phyloP scores from a whole-genome alignment of 64 coral and sea anemone species.

The Pachyseris speciosa region DNA sequence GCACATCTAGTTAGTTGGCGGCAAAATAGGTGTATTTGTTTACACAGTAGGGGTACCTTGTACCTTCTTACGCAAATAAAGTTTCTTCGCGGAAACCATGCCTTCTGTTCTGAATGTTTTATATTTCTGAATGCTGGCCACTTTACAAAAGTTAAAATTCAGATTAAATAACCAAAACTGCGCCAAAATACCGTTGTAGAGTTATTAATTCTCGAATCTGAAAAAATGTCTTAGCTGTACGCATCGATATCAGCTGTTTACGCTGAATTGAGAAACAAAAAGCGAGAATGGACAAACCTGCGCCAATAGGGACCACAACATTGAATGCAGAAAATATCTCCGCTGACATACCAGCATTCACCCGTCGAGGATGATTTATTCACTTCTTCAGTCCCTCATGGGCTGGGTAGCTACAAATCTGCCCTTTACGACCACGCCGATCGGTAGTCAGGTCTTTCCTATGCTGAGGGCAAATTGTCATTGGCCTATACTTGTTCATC shows the following conservation, averaged over 20 bases:
- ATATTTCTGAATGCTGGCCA: neutral
- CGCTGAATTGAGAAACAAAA: neutral
- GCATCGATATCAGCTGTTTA: neutral
- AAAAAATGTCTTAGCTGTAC: conserved; percentile 1
- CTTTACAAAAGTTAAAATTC: neutral
- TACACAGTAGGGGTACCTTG: no score
- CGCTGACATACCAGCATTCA: conserved; percentile 25
- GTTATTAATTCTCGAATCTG: neutral
- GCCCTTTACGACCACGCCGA: conserved; percentile 18
- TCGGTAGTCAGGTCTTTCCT: conserved; percentile 30
- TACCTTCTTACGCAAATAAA: no score
- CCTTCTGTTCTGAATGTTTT: neutral
- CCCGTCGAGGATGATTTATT: neutral
- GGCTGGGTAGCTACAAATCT: conserved; percentile 17
- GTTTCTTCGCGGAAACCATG: no score
- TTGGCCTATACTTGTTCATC: neutral
- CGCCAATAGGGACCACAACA: conserved; percentile 12
- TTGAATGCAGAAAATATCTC: conserved; percentile 26
- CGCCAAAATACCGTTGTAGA: neutral
- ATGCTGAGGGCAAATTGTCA: conserved; percentile 49
- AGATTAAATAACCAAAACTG: neutral
- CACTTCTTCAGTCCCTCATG: neutral
- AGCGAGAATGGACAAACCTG: neutral
- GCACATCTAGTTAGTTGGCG: no score
- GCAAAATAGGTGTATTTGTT: no score